These are phyloP conservation scores for Globia sparganii DNA, from an alignment of 2,888 invertebrate genomes.

Conservation along the genomic window DNA sequence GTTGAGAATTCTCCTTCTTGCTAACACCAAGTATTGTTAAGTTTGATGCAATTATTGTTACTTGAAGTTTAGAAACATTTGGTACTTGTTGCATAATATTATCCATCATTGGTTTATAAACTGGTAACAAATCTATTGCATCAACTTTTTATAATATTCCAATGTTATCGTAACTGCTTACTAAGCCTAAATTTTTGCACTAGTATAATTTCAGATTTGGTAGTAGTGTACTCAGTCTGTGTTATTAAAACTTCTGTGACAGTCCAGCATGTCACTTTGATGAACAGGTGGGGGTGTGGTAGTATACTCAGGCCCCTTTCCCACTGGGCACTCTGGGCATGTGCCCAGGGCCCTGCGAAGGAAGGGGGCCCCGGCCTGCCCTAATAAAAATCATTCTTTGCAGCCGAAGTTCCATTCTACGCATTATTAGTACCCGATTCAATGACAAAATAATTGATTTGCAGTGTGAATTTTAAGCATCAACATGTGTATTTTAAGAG, in stretches of 20 bases:
- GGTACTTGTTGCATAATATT: background rate
- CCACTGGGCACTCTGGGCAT: too few relatives aligned
- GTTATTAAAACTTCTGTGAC: background rate
- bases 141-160: background rate
- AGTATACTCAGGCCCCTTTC: too few relatives aligned
- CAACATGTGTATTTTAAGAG: too few relatives aligned
- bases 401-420: too few relatives aligned
- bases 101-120: background rate
- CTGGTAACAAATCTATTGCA: background rate
- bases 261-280: background rate
- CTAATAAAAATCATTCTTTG: too few relatives aligned
- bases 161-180: background rate
- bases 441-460: too few relatives aligned
- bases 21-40: constrained; percentile 7
- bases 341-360: too few relatives aligned
- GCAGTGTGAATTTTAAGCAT: too few relatives aligned
- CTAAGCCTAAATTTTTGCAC: background rate
- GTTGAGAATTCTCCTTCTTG: constrained; percentile 27
- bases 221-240: background rate
- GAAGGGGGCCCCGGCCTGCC: too few relatives aligned
- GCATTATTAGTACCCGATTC: too few relatives aligned
- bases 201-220: background rate
- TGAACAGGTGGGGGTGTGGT: too few relatives aligned
- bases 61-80: background rate
- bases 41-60: background rate